Percentiles rank a stretch among this genome's conserved stretches.
These are phyloP conservation scores for Tursiops truncatus DNA, from an alignment of 2,113 vertebrate genomes.

Conservation along the genomic window DNA sequence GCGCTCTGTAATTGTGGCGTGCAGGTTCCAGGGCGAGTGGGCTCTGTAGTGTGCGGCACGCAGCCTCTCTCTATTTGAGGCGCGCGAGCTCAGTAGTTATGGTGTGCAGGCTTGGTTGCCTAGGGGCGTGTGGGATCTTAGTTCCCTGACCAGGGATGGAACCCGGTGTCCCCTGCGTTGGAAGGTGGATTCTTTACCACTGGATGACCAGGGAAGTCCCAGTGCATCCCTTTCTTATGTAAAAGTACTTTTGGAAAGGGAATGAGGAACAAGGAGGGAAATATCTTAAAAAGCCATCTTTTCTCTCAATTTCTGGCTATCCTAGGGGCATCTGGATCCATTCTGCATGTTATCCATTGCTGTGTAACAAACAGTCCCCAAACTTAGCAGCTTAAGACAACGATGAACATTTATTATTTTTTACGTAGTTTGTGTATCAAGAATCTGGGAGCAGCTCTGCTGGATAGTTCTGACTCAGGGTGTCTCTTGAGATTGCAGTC, in stretches of 20 bases:
- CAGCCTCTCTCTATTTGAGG: too few species aligned
- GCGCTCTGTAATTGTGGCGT: too few species aligned
- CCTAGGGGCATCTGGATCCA: neutral
- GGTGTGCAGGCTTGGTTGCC: too few species aligned
- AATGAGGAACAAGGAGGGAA: neutral
- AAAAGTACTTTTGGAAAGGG: neutral
- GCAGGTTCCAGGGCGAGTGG: too few species aligned
- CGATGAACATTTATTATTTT: neutral
- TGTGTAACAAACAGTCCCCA: neutral
- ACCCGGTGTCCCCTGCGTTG: too few species aligned
- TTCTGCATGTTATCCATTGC: neutral
- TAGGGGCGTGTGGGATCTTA: too few species aligned
- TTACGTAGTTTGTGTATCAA: neutral
- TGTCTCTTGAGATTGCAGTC: neutral
- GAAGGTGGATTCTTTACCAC: too few species aligned
- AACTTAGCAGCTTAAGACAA: neutral
- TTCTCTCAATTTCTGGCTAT: neutral
- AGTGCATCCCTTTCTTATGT: neutral
- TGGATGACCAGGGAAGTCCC: too few species aligned
- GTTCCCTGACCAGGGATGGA: too few species aligned
- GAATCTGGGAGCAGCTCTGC: neutral
- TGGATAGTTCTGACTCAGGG: fast-evolving
- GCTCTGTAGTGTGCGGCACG: too few species aligned
- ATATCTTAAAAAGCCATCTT: neutral
- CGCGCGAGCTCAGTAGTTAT: too few species aligned